Base-by-base conservation (phyloP, 2,888 invertebrate genomes). In the Allophyes oxyacanthae region DNA sequence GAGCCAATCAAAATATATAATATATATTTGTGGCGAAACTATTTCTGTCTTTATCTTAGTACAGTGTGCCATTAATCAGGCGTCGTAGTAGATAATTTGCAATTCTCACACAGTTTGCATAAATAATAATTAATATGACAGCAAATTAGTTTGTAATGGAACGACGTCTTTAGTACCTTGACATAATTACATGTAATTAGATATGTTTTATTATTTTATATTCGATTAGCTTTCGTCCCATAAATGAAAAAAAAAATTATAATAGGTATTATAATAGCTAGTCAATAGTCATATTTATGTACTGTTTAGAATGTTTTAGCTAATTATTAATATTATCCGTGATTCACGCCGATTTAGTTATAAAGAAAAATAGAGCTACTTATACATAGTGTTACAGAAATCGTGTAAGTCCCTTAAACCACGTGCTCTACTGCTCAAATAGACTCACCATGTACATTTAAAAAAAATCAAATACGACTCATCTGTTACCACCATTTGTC, bases 121-220 rank as follows among this genome's bases (percentile, higher is more conserved):
- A 43, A 37, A 63, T 44, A 49, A 41, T 25, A 15, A 50, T 46
- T 62, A 51, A 64, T 56, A 41, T 49, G 51, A 42, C 64, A 66
- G 64, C 65, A 60, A 67, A 71, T 67, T 67, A 67, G 36, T 51
- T 28, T 36, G 28, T 56, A 33, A 50, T 46, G 6, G 49, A 36
- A 25, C 34, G 43, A 59, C 20, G 53, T 54, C 38, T 59, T 66
- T 30, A 72, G 60, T 14, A 41, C 40, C 43, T 54, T 46, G 59
- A 43, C 53, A 51, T 56, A 36, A 50, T 45, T 46, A 43, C 28
- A 37, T 36, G 34, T 54, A 38, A 40, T 46, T 50, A 50, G 20
- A 34, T 40, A 32, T 48, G 25, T 51, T 62, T 54, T 69, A 28
- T 28, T 34, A 61, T 61, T 38, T 25, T 68, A 26, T 40, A 66